Evolutionary conservation across 1,140 invertebrate genomes (phyloP).

Genomic region (Aphis craccivora): DNA sequence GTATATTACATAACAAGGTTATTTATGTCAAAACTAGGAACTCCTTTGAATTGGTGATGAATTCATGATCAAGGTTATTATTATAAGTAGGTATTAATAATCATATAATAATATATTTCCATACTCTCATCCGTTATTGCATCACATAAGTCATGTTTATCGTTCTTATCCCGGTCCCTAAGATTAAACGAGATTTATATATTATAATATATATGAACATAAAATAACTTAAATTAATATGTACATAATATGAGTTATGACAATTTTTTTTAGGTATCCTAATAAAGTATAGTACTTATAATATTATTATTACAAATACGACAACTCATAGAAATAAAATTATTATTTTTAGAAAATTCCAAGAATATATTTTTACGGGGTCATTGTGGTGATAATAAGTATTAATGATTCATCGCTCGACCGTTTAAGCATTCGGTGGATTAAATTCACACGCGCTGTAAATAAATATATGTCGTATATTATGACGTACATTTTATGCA

Average conservation of each 20-base stretch:
- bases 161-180: no score
- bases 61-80: not conserved
- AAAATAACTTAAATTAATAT: no score
- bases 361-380: not conserved
- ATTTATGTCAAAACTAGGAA: conserved; percentile 5
- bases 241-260: not conserved
- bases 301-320: not conserved
- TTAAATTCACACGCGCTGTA: not conserved
- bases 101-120: not conserved
- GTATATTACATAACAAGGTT: not conserved
- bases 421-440: not conserved
- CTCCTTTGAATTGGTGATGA: not conserved
- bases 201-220: not conserved
- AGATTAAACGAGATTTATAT: not conserved
- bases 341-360: not conserved
- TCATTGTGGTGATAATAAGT: not conserved
- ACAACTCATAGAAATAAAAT: not conserved
- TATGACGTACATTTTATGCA: not conserved
- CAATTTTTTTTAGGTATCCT: not conserved
- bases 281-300: not conserved
- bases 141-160: no score
- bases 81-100: not conserved
- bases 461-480: not conserved
- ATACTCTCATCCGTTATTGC: not conserved
- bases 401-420: not conserved